Conservation (phyloP, 2,888 invertebrate genomes). For the Prostheceraeus crozeri region DNA sequence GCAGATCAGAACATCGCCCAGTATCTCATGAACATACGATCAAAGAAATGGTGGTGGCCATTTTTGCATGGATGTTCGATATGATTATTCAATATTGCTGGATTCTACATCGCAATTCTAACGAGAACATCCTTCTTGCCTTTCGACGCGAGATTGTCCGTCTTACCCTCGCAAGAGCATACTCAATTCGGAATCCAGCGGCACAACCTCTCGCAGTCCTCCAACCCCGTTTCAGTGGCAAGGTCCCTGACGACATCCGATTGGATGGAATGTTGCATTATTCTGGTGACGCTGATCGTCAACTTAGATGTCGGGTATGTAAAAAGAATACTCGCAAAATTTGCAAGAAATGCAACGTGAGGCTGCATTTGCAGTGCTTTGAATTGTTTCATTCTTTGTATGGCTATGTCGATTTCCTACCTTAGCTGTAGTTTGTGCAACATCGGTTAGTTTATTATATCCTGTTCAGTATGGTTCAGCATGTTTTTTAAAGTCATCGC, state of each 20-base stretch:
- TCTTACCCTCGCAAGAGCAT: conserved; percentile 2
- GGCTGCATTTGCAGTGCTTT: conserved; percentile 16
- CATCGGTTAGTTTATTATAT: no score
- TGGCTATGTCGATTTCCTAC: no score
- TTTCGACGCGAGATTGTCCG: conserved; percentile 16
- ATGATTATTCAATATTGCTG: conserved; percentile 11
- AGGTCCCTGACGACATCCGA: neutral
- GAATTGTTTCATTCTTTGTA: conserved; percentile 13
- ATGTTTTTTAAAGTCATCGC: no score
- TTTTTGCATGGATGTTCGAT: conserved; percentile 25
- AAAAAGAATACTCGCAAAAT: conserved; percentile 15
- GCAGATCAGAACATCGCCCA: conserved; percentile 3
- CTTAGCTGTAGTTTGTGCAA: no score
- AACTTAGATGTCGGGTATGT: conserved; percentile 12
- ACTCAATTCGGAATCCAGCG: conserved; percentile 1
- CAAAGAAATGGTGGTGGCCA: conserved; percentile 31
- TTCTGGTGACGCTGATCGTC: conserved; percentile 11
- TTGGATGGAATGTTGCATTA: conserved; percentile 13
- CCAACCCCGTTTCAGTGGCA: neutral
- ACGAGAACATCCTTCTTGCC: conserved; percentile 6
- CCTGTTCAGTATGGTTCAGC: no score
- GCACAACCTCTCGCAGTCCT: neutral
- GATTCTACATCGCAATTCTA: conserved; percentile 6
- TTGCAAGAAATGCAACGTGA: conserved; percentile 14
- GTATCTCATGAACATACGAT: conserved; percentile 19